phyloP scores from a whole-genome alignment of 2,113 vertebrate species.

The Xenopus borealis region DNA sequence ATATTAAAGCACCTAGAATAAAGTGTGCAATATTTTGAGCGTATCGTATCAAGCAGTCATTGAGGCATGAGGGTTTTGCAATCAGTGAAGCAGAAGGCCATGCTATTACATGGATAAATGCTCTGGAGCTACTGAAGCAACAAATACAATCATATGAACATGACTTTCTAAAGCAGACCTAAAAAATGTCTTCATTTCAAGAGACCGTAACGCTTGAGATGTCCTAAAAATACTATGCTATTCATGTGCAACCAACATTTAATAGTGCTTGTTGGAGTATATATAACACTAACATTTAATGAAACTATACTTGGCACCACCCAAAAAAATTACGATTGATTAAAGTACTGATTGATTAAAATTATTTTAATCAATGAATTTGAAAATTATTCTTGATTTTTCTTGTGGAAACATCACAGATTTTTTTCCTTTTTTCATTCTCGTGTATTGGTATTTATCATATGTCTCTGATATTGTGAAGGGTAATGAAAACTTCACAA shows the following conservation, averaged over 20 bases:
- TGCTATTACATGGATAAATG: conserved; percentile 75
- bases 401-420: too few species aligned
- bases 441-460: too few species aligned
- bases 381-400: too few species aligned
- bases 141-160: conserved; percentile 68
- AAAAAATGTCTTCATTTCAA: conserved; percentile 31
- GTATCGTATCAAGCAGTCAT: conserved; percentile 62
- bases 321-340: too few species aligned
- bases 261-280: too few species aligned
- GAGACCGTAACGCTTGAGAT: conserved; percentile 37
- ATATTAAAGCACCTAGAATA: conserved; percentile 60
- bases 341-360: not conserved
- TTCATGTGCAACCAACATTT: conserved; percentile 19
- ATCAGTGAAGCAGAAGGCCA: conserved; percentile 65
- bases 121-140: conserved; percentile 64
- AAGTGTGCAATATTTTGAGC: conserved; percentile 62
- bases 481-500: too few species aligned
- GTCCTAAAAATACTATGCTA: not conserved
- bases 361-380: too few species aligned
- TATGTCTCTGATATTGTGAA: too few species aligned
- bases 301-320: too few species aligned
- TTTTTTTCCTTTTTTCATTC: too few species aligned
- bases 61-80: conserved; percentile 62
- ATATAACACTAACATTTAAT: too few species aligned
- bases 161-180: conserved; percentile 53